Evolutionary conservation across 1,140 invertebrate genomes (phyloP).

Genomic region (Acromyrmex echinatior): DNA sequence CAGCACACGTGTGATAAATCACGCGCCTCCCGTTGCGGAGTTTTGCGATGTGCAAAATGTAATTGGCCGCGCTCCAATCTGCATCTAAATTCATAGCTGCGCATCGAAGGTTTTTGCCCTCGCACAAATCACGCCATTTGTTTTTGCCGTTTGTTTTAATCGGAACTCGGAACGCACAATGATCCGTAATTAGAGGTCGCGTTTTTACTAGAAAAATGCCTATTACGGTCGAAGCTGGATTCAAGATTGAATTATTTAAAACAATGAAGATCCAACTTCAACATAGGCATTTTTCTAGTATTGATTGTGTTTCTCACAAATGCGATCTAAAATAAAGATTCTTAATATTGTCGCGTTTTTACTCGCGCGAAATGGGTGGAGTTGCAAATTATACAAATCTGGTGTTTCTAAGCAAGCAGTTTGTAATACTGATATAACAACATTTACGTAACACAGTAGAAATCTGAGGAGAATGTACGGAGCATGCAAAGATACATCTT

Average conservation of each 20-base stretch:
- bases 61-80: conserved; percentile 72
- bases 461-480: background rate
- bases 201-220: conserved; percentile 2
- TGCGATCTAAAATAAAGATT: no score
- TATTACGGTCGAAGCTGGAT: no score
- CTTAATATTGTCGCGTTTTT: conserved; percentile 12
- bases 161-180: background rate
- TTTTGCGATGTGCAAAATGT: conserved; percentile 64
- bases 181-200: conserved; percentile 47
- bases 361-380: conserved; percentile 11
- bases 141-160: background rate
- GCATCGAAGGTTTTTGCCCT: conserved; percentile 28
- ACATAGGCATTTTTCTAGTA: no score
- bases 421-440: conserved; percentile 27
- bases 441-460: background rate
- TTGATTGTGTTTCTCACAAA: no score
- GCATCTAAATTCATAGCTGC: conserved; percentile 70
- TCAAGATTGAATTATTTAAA: no score
- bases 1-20: conserved; percentile 73
- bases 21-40: conserved; percentile 65
- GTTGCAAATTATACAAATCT: conserved; percentile 36
- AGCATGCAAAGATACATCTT: background rate
- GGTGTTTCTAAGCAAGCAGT: background rate
- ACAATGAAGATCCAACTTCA: no score
- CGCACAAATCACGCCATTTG: conserved; percentile 16